These are phyloP conservation scores for Ceratitis capitata DNA, from an alignment of 1,140 invertebrate genomes.

Conservation along the genomic window DNA sequence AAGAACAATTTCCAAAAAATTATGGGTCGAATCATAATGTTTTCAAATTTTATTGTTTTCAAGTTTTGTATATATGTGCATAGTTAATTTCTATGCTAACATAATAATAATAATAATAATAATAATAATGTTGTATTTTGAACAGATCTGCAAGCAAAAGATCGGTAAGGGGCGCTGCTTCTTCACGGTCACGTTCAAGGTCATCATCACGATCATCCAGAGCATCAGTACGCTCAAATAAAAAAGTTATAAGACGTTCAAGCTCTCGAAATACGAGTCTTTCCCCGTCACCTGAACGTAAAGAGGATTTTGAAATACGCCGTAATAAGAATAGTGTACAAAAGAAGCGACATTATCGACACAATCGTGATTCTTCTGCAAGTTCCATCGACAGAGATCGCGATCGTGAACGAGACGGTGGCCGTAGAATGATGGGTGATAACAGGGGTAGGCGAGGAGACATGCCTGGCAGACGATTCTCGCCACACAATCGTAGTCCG, in stretches of 20 bases:
- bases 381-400: slow-evolving; percentile 67
- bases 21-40: too few species aligned
- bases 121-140: slow-evolving; percentile 19
- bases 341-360: slow-evolving; percentile 85
- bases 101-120: too few species aligned
- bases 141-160: slow-evolving; percentile 12
- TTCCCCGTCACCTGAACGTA: slow-evolving; percentile 64
- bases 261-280: slow-evolving; percentile 54
- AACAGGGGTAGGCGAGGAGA: slow-evolving; percentile 41
- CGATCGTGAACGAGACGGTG: slow-evolving; percentile 46
- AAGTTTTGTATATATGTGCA: too few species aligned
- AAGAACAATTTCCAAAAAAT: too few species aligned
- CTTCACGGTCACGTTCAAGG: slow-evolving; percentile 32
- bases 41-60: too few species aligned
- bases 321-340: slow-evolving; percentile 83
- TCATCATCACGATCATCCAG: slow-evolving; percentile 55
- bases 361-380: slow-evolving; percentile 82
- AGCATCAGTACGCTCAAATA: slow-evolving; percentile 39
- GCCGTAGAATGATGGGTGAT: slow-evolving; percentile 40
- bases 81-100: too few species aligned
- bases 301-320: slow-evolving; percentile 76
- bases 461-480: slow-evolving; percentile 51
- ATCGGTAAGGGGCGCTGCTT: not conserved
- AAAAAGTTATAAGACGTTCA: slow-evolving; percentile 47
- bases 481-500: slow-evolving; percentile 55